Conservation (phyloP, 30 jellyfish, hydroid and myxozoan species). For the Aurelia sp. region DNA sequence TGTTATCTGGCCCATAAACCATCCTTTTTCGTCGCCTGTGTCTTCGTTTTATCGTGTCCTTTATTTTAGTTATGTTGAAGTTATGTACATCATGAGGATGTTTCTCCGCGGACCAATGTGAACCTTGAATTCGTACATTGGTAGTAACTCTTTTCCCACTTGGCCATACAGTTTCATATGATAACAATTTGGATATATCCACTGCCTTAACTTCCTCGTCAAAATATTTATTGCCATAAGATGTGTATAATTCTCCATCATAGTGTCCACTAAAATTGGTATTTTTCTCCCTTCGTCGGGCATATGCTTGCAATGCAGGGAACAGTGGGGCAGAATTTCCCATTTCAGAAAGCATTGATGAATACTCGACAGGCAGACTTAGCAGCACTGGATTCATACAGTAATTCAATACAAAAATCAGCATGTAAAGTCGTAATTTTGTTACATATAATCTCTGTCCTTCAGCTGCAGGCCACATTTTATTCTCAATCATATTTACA, state of each 20-base stretch:
- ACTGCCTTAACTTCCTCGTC: slow-evolving; percentile 37
- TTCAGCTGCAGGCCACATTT: neutral
- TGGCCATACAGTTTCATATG: slow-evolving; percentile 94
- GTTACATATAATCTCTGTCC: neutral
- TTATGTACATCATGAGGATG: neutral
- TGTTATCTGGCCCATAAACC: slow-evolving; percentile 94
- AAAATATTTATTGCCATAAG: slow-evolving; percentile 50
- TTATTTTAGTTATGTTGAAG: neutral
- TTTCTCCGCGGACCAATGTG: neutral
- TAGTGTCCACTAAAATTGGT: slow-evolving; percentile 84
- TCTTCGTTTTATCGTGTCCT: neutral
- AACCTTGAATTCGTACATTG: slow-evolving; percentile 44
- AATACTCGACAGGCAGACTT: slow-evolving; percentile 61
- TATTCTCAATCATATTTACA: neutral
- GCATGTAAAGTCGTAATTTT: neutral
- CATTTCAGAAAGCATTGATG: slow-evolving; percentile 25
- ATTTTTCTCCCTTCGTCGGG: slow-evolving; percentile 60
- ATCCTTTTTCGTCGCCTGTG: slow-evolving; percentile 68
- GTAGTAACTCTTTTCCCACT: slow-evolving; percentile 90
- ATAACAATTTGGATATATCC: slow-evolving; percentile 65
- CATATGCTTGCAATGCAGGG: slow-evolving; percentile 56
- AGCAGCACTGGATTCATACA: slow-evolving; percentile 20
- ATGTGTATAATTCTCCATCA: slow-evolving; percentile 80
- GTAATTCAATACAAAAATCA: neutral
- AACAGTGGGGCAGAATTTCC: slow-evolving; percentile 5